Percentiles rank a stretch among this genome's conserved stretches.
These are phyloP conservation scores for Geococcyx californianus DNA, from an alignment of 2,113 vertebrate genomes.

Conservation along the genomic window DNA sequence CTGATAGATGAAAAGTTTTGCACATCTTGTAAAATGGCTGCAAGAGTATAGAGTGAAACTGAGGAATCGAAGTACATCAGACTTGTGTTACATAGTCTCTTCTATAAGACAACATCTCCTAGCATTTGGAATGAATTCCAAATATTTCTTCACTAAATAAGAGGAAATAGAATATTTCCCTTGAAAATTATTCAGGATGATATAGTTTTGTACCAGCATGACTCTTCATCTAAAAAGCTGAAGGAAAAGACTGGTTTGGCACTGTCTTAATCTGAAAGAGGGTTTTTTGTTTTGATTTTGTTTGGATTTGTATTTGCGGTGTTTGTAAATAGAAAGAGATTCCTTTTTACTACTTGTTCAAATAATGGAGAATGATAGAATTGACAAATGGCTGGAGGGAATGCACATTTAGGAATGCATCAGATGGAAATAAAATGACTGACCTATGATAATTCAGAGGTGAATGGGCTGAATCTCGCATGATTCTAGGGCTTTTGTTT, in stretches of 20 bases:
- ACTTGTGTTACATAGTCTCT: not conserved
- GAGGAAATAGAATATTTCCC: not conserved
- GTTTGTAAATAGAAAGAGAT: not conserved
- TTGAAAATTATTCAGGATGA: not conserved
- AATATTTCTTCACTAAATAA: not conserved
- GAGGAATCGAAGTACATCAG: not conserved
- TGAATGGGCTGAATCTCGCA: not conserved
- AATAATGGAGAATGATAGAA: not conserved
- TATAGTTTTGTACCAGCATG: not conserved
- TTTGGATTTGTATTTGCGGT: not conserved
- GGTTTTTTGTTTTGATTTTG: not conserved
- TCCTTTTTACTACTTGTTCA: not conserved
- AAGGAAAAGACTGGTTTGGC: not conserved
- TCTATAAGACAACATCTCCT: not conserved
- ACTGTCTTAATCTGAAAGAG: not conserved
- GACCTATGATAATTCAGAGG: not conserved
- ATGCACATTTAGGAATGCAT: not conserved
- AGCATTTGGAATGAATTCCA: not conserved
- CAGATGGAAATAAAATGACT: not conserved
- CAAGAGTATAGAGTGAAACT: not conserved
- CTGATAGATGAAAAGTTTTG: not conserved
- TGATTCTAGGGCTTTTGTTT: not conserved
- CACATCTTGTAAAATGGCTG: not conserved
- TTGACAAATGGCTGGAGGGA: not conserved
- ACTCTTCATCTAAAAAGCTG: not conserved